phyloP scores from a whole-genome alignment of 2,888 invertebrate species.

The Latrodectus hesperus region DNA sequence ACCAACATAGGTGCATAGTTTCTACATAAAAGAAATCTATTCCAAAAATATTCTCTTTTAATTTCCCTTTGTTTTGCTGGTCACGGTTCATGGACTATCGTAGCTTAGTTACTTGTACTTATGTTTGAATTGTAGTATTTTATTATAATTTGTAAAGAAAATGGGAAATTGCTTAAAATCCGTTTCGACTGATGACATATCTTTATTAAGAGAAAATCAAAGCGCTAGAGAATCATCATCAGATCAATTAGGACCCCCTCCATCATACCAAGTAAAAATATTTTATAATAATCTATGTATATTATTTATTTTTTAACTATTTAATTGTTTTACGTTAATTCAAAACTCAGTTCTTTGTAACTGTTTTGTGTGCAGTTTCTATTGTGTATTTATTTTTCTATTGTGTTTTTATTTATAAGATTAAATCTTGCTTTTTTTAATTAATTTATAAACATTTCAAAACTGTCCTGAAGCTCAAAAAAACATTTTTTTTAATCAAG shows the following conservation, averaged over 20 bases:
- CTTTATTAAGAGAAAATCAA: slow-evolving; percentile 75
- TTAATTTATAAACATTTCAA: no score
- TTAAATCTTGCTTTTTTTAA: no score
- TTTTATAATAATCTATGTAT: no score
- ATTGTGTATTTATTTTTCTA: no score
- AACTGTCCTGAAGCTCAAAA: no score
- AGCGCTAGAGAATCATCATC: slow-evolving; percentile 71
- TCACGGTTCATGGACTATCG: slow-evolving; percentile 4
- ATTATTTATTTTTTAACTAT: no score
- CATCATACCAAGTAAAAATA: slow-evolving; percentile 75
- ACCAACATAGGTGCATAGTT: slow-evolving; percentile 23
- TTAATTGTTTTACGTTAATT: no score
- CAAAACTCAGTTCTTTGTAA: no score
- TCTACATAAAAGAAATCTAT: neutral
- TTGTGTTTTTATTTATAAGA: no score
- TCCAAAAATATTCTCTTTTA: slow-evolving; percentile 12
- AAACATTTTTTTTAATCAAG: no score
- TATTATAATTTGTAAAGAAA: slow-evolving; percentile 14
- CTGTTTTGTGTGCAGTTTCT: no score
- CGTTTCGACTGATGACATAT: slow-evolving; percentile 76
- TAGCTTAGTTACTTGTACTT: slow-evolving; percentile 6
- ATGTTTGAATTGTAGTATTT: slow-evolving; percentile 35
- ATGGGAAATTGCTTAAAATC: slow-evolving; percentile 77
- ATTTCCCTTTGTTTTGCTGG: slow-evolving; percentile 33
- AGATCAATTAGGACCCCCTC: slow-evolving; percentile 74